Evolutionary conservation across 2,797 vertebrate genomes (phyloP), one percentile per base, ranked within the genome.

Genomic region (Microcaecilia unicolor): DNA sequence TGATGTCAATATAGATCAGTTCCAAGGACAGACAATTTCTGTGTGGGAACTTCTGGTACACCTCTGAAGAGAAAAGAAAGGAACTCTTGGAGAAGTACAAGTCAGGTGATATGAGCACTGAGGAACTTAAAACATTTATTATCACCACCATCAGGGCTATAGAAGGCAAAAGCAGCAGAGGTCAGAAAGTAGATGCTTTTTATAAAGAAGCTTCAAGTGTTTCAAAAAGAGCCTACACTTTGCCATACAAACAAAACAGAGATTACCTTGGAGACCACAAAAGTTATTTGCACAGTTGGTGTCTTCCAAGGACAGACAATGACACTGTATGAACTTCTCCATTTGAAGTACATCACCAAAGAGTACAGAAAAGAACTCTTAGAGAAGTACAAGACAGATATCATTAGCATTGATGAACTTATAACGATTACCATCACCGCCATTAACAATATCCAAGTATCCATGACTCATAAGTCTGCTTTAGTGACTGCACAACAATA

Each of bases 241-340:
- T n/a, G n/a, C n/a, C 20, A 28, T 20, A 19, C 13, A 10, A 74
- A 86, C 28, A 46, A 72, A 21, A 90, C 75, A 0, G 87, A 81
- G 55, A 44, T 13, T 0, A 25, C 53, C 6, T 61, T 95, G 2
- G 22, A 83, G 34, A 33, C 53, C 0, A 66, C 83, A 3, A 75
- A 48, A 23, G 74, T 92, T 1, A 48, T 75, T 0, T 63, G 90
- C 16, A 45, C 53, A 0, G 61, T 57, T 24, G 92, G 91, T 1
- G 87, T 83, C 26, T 93, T 85, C 60, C 67, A 55, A 15, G 91
- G 88, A 3, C 80, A 81, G 15, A 76, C 36, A 1, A 22, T 78
- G 0, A 87, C 92, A 0, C 43, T 96, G 11, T 94, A 92, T 92
- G 83, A 90, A 9, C 68, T 97, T 2, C 76, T 97, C 15, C 86